Evolutionary conservation across 2,888 invertebrate genomes (phyloP).

Genomic region (Anthoptus insignis): DNA sequence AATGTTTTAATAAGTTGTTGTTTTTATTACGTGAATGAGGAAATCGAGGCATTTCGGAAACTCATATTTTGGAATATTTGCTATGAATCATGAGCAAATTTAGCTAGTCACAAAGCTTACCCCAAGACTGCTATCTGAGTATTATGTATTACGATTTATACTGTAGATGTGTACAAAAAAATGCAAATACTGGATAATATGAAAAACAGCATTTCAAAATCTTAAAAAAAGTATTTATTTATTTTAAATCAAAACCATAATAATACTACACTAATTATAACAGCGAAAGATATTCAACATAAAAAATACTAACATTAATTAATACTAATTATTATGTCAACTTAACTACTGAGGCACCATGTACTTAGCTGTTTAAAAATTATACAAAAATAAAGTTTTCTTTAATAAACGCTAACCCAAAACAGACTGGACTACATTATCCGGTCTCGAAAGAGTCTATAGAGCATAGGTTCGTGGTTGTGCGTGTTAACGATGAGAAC

Average conservation of each 20-base stretch:
- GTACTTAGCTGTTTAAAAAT: slow-evolving; percentile 15
- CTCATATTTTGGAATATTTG: no score
- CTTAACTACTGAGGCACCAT: slow-evolving; percentile 17
- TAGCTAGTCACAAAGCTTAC: no score
- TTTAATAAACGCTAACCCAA: no score
- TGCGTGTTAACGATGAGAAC: slow-evolving; percentile 64
- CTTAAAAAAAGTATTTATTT: neutral
- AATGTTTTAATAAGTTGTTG: no score
- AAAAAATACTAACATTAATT: neutral
- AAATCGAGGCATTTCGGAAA: no score
- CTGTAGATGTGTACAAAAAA: neutral
- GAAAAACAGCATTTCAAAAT: slow-evolving; percentile 6
- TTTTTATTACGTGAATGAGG: no score
- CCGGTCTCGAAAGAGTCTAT: slow-evolving; percentile 66
- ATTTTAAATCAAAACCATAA: neutral
- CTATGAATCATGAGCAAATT: no score
- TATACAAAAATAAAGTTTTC: slow-evolving; percentile 30
- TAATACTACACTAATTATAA: neutral
- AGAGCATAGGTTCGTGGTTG: slow-evolving; percentile 70
- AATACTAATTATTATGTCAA: slow-evolving; percentile 14
- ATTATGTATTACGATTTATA: slow-evolving; percentile 1
- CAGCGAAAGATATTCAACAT: neutral
- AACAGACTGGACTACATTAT: no score
- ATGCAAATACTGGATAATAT: neutral
- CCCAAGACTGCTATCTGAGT: neutral